Conservation (phyloP, 2,797 vertebrate species). For the Nyctibius grandis region DNA sequence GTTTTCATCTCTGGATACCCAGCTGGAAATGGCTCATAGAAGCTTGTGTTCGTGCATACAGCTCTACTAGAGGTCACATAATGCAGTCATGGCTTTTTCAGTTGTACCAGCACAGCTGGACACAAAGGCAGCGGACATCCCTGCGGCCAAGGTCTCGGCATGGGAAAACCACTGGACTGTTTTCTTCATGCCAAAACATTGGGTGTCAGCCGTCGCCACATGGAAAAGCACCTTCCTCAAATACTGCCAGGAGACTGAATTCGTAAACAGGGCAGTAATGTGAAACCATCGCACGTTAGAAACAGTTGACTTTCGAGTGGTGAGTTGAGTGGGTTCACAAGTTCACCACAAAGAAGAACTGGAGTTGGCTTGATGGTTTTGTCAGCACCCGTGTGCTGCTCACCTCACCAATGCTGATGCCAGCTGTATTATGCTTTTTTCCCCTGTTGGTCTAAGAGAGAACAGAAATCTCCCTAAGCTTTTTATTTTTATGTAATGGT, state of each 20-base stretch:
- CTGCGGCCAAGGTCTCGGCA: rapidly evolving
- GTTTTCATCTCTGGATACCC: neutral
- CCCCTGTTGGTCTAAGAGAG: neutral
- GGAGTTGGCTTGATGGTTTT: neutral
- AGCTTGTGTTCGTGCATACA: neutral
- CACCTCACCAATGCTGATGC: neutral
- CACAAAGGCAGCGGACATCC: neutral
- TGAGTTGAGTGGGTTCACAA: neutral
- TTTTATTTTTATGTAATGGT: neutral
- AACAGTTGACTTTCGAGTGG: neutral
- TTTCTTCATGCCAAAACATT: neutral
- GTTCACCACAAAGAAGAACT: neutral
- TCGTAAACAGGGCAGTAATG: neutral
- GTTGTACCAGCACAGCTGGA: neutral
- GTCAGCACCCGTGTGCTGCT: neutral
- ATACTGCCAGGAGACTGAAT: neutral
- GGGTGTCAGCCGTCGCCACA: neutral
- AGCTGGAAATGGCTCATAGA: neutral
- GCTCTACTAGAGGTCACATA: neutral
- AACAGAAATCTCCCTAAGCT: neutral
- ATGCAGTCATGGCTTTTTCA: neutral
- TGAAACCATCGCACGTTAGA: neutral
- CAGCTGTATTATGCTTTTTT: neutral
- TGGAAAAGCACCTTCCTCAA: neutral
- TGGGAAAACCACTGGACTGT: neutral